phyloP scores from a whole-genome alignment of 2,888 invertebrate species.

The Lissonota sp. region DNA sequence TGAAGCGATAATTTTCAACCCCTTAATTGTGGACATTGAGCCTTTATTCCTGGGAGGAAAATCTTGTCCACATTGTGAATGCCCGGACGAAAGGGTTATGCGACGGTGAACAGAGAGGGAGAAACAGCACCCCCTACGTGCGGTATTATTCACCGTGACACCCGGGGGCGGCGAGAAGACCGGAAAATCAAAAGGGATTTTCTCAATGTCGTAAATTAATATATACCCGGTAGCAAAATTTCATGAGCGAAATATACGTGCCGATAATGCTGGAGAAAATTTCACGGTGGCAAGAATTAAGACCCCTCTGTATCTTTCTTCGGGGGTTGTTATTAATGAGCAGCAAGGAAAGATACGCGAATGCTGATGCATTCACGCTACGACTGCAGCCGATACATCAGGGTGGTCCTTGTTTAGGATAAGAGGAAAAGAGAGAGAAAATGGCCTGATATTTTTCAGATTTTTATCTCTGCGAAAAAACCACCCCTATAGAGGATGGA shows the following conservation, averaged over 20 bases:
- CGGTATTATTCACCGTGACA: background rate
- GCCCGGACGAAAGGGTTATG: constrained; percentile 51
- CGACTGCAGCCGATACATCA: no score
- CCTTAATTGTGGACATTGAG: no score
- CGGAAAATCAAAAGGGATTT: constrained; percentile 24
- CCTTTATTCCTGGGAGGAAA: no score
- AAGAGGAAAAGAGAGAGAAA: no score
- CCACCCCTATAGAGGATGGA: no score
- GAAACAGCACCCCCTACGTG: background rate
- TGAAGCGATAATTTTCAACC: no score
- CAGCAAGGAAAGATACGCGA: constrained; percentile 6
- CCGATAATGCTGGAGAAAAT: constrained; percentile 38
- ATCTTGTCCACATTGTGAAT: constrained; percentile 21
- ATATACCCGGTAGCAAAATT: constrained; percentile 55
- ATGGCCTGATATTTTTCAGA: no score
- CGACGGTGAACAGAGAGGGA: background rate
- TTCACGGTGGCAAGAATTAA: constrained; percentile 54
- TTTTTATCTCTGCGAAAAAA: no score
- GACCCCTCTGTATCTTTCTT: background rate
- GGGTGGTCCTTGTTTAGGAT: no score
- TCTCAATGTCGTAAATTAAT: constrained; percentile 62
- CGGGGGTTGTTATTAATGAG: constrained; percentile 4
- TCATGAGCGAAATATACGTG: constrained; percentile 47
- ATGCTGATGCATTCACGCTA: no score
- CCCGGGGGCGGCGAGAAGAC: constrained; percentile 7